Evolutionary conservation across 2,888 invertebrate species (phyloP).

Genomic region (Polylopha cassiicola): DNA sequence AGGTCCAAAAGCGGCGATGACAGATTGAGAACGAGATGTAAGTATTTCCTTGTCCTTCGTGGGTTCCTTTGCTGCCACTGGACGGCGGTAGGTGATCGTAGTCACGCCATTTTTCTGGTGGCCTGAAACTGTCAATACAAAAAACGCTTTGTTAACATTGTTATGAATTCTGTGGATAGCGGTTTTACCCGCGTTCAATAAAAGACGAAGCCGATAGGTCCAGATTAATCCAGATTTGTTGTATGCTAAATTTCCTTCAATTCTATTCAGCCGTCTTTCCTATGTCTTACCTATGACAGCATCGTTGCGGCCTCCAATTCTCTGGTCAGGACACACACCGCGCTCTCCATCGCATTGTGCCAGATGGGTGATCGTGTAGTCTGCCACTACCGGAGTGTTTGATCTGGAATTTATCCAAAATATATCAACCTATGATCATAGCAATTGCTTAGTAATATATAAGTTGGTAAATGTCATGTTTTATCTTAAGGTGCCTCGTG

Average conservation of each 20-base stretch:
- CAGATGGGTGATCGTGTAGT: slow-evolving; percentile 89
- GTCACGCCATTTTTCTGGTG: slow-evolving; percentile 88
- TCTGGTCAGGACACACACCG: slow-evolving; percentile 91
- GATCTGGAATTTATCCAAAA: slow-evolving; percentile 33
- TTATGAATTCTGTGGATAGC: background rate
- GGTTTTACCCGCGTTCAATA: no score
- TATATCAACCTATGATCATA: no score
- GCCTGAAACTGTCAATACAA: slow-evolving; percentile 78
- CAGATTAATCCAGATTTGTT: no score
- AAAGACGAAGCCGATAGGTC: no score
- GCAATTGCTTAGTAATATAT: no score
- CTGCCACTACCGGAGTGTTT: slow-evolving; percentile 84
- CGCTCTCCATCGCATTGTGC: slow-evolving; percentile 89
- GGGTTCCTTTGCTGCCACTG: slow-evolving; percentile 85
- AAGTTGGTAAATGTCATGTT: no score
- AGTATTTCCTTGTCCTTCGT: slow-evolving; percentile 83
- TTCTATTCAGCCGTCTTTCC: no score
- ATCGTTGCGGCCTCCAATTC: slow-evolving; percentile 88
- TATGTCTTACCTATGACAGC: slow-evolving; percentile 78
- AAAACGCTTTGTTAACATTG: background rate
- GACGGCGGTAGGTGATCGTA: slow-evolving; percentile 86
- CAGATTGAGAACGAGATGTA: slow-evolving; percentile 82
- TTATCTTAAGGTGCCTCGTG: no score
- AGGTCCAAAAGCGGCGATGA: slow-evolving; percentile 92
- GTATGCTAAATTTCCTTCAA: no score